phyloP scores from a whole-genome alignment of 2,888 invertebrate genomes.

The Cyaniris semiargus region DNA sequence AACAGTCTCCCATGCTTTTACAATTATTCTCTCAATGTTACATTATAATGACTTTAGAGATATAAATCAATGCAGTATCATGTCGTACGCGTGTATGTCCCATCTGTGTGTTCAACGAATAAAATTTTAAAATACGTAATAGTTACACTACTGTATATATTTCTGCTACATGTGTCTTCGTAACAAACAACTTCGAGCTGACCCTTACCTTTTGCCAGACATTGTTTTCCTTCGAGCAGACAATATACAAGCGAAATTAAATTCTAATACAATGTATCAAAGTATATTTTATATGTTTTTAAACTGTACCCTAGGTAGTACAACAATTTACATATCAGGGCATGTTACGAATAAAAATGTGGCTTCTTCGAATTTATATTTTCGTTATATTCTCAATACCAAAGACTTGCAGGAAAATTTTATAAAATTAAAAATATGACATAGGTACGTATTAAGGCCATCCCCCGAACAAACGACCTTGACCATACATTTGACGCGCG shows the following conservation, averaged over 20 bases:
- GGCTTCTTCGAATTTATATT: conserved; percentile 30
- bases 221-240: conserved; percentile 2
- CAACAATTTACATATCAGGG: conserved; percentile 30
- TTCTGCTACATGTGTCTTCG: neutral
- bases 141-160: neutral
- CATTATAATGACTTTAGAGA: no score
- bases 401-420: neutral
- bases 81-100: no score
- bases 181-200: conserved; percentile 25
- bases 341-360: conserved; percentile 31
- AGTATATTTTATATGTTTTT: neutral
- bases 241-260: neutral
- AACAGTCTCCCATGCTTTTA: no score
- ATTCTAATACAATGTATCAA: neutral
- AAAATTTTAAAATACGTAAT: no score
- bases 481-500: no score
- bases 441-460: no score
- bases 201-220: conserved; percentile 21
- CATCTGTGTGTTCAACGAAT: no score
- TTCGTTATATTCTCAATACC: neutral
- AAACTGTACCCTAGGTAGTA: conserved; percentile 19
- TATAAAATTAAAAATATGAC: neutral
- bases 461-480: no score
- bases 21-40: no score
- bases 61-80: no score